A percentile compares a stretch with the other conserved stretches of the same genome.
phyloP scores from a whole-genome alignment of 2,888 invertebrate genomes.

The Lasioglossum morio region DNA sequence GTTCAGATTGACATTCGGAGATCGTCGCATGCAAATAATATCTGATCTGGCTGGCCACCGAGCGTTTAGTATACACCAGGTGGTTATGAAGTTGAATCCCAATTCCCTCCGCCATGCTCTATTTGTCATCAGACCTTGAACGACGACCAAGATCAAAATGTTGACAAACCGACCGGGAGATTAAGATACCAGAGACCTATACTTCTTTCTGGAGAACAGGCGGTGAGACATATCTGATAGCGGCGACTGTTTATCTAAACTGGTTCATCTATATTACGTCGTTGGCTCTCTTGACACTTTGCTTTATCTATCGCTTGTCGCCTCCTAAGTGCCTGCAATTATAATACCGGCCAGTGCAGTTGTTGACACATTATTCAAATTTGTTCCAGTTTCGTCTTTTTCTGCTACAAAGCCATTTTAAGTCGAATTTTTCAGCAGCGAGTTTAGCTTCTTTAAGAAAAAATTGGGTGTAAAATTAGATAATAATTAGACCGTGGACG shows the following conservation, averaged over 20 bases:
- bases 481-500: too few relatives aligned
- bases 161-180: constrained; percentile 45
- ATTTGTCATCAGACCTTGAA: constrained; percentile 18
- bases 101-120: not conserved
- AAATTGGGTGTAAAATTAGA: too few relatives aligned
- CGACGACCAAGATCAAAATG: constrained; percentile 31
- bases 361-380: constrained; percentile 21
- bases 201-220: constrained; percentile 46
- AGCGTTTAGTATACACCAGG: not conserved
- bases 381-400: not conserved
- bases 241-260: constrained; percentile 47
- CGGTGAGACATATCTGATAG: constrained; percentile 48
- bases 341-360: not conserved
- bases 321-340: constrained; percentile 4
- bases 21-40: constrained; percentile 2
- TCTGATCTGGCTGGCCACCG: not conserved
- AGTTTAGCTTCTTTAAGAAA: too few relatives aligned
- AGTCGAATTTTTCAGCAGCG: not conserved
- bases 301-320: constrained; percentile 45
- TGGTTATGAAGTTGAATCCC: not conserved
- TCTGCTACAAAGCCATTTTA: not conserved
- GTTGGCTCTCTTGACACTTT: constrained; percentile 34
- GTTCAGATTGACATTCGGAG: not conserved
- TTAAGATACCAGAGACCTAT: constrained; percentile 42
- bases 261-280: constrained; percentile 60